Evolutionary conservation across 2,888 invertebrate species (phyloP).

Genomic region (Crocallis elinguaria): DNA sequence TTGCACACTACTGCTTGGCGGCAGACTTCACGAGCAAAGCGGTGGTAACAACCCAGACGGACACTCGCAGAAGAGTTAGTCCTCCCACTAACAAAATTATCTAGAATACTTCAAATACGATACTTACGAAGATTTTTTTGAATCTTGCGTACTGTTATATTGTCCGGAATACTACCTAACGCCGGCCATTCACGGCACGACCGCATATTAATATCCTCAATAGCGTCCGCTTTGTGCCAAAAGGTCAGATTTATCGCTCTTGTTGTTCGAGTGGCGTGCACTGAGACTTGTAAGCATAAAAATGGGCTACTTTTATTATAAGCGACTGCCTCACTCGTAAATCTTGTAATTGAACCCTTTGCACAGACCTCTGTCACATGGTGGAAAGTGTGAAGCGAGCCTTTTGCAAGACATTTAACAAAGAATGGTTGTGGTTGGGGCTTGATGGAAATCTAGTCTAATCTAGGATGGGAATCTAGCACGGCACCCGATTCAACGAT

Average conservation of each 20-base stretch:
- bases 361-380: constrained; percentile 12
- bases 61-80: no score
- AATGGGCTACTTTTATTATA: constrained; percentile 24
- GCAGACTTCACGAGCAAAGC: no score
- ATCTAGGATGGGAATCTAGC: no score
- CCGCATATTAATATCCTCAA: constrained; percentile 59
- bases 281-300: constrained; percentile 25
- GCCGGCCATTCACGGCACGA: constrained; percentile 44
- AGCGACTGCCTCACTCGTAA: constrained; percentile 14
- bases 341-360: constrained; percentile 14
- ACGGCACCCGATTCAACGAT: no score
- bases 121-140: background rate
- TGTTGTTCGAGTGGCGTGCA: constrained; percentile 41
- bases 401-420: no score
- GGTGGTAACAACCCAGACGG: no score
- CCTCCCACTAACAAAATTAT: no score
- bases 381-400: background rate
- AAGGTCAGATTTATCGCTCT: constrained; percentile 56
- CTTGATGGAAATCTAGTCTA: no score
- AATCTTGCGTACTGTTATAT: background rate
- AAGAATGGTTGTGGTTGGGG: no score
- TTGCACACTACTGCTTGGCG: no score
- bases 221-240: constrained; percentile 51
- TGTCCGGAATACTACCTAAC: constrained; percentile 22
- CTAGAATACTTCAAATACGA: no score